Conservation (phyloP, 2,797 vertebrate genomes). For the Anniella stebbinsi region DNA sequence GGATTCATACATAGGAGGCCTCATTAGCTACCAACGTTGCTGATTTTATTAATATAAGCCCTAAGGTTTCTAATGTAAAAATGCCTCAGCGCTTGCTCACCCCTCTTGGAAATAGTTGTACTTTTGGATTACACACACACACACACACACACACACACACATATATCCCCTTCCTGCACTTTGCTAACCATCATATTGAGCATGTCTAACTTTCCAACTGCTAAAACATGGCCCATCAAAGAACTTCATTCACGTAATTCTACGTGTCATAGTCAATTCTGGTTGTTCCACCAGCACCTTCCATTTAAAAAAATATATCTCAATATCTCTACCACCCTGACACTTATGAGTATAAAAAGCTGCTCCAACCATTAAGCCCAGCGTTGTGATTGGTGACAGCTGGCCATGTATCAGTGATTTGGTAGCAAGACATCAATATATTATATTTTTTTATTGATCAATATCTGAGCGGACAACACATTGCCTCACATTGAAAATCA, state of each 20-base stretch:
- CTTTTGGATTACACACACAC: too few relatives aligned
- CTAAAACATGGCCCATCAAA: not conserved
- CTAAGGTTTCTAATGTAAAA: not conserved
- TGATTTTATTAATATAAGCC: constrained; percentile 27
- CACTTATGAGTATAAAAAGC: not conserved
- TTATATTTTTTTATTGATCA: too few relatives aligned
- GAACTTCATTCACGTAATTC: not conserved
- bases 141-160: too few relatives aligned
- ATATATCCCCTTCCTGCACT: not conserved
- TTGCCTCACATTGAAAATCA: too few relatives aligned
- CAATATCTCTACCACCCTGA: not conserved
- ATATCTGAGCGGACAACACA: too few relatives aligned
- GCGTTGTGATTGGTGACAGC: not conserved
- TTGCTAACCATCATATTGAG: not conserved
- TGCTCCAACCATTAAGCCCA: not conserved
- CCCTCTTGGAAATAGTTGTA: not conserved
- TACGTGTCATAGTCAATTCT: not conserved
- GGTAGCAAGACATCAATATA: too few relatives aligned
- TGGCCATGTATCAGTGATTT: not conserved
- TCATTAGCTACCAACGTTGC: constrained; percentile 47
- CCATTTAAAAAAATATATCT: too few relatives aligned
- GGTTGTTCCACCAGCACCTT: not conserved
- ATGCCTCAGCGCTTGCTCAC: not conserved
- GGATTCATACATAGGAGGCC: constrained; percentile 53
- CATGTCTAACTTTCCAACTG: not conserved